Percentiles rank a stretch among this genome's conserved stretches.
Evolutionary conservation across 2,797 vertebrate species (phyloP).

Genomic region (Miichthys miiuy): DNA sequence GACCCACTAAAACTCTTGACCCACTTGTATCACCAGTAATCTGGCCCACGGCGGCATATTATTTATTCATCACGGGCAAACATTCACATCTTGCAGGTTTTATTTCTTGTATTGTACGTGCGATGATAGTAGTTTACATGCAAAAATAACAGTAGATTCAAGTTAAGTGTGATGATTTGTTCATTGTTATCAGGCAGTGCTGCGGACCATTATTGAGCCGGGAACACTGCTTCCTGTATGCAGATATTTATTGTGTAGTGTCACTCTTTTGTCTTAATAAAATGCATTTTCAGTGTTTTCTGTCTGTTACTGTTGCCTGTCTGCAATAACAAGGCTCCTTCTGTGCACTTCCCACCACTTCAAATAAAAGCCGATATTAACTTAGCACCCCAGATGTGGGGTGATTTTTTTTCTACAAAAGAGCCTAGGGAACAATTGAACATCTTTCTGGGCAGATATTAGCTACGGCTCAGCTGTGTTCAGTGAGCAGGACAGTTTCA

Average conservation of each 20-base stretch:
- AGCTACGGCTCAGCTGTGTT: constrained; percentile 41
- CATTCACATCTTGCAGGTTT: background rate
- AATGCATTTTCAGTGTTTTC: background rate
- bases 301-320: no score
- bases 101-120: constrained; percentile 1
- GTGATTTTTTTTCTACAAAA: constrained; percentile 27
- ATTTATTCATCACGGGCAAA: constrained; percentile 22
- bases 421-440: constrained; percentile 13
- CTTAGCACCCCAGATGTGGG: constrained; percentile 31
- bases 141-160: no score
- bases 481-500: constrained; percentile 8
- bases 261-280: background rate
- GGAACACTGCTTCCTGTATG: no score
- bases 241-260: background rate
- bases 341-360: no score
- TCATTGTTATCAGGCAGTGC: no score
- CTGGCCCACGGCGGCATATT: constrained; percentile 5
- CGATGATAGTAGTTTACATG: background rate
- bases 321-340: no score
- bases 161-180: background rate
- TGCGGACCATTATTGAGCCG: no score
- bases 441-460: constrained; percentile 4
- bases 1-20: background rate
- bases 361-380: background rate
- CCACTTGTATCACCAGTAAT: background rate